phyloP scores from a whole-genome alignment of 2,888 invertebrate species.

The Agelastica alni region DNA sequence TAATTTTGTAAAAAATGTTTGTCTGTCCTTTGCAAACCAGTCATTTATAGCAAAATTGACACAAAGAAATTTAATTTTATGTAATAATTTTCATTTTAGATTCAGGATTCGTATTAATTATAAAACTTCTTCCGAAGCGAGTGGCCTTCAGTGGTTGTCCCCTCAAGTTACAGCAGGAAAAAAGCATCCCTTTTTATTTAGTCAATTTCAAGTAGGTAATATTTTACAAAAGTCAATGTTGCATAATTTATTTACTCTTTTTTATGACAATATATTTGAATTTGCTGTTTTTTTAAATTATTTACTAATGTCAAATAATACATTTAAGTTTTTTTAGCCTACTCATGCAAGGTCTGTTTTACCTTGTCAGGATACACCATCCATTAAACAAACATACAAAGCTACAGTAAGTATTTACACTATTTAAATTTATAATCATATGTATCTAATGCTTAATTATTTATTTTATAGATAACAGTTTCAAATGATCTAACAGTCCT shows the following conservation, averaged over 20 bases:
- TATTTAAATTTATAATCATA: background rate
- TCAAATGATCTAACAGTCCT: constrained; percentile 77
- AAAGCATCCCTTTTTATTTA: constrained; percentile 82
- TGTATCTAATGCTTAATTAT: too few relatives aligned
- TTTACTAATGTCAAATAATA: constrained; percentile 20
- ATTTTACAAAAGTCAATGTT: constrained; percentile 7
- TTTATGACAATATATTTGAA: too few relatives aligned
- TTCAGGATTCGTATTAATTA: constrained; percentile 69
- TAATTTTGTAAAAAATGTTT: background rate
- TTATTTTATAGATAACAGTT: constrained; percentile 67
- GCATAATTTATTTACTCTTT: background rate
- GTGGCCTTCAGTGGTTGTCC: constrained; percentile 88
- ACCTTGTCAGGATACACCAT: constrained; percentile 92
- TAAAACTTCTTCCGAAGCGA: constrained; percentile 75
- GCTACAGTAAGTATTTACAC: constrained; percentile 55
- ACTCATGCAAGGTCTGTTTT: constrained; percentile 88
- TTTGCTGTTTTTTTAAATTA: background rate
- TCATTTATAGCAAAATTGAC: too few relatives aligned
- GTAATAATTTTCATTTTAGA: constrained; percentile 51
- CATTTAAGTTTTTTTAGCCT: constrained; percentile 61
- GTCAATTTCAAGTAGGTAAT: constrained; percentile 72
- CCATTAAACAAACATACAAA: constrained; percentile 81
- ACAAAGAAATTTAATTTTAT: background rate
- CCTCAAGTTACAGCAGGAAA: constrained; percentile 88
- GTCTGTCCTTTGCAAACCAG: too few relatives aligned